Evolutionary conservation across 2,797 vertebrate genomes (phyloP).

Genomic region (Rhincodon typus): DNA sequence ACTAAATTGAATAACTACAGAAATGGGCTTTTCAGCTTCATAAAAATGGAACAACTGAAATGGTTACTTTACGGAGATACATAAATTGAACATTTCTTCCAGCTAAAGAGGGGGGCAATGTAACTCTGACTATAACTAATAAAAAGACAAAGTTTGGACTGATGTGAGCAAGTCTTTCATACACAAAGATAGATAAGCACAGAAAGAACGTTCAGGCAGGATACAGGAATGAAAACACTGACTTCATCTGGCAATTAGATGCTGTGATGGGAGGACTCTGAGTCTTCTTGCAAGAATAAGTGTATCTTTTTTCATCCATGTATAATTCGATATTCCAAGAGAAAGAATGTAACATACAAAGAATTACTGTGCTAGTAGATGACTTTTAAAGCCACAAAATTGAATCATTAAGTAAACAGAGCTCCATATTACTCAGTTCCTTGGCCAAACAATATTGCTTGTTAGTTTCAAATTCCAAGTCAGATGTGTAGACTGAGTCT

Average conservation of each 20-base stretch:
- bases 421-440: neutral
- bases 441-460: neutral
- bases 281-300: neutral
- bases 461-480: neutral
- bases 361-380: neutral
- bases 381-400: neutral
- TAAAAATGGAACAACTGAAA: neutral
- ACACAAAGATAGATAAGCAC: neutral
- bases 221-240: neutral
- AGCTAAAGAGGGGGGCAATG: neutral
- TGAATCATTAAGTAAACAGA: neutral
- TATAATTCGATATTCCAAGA: neutral
- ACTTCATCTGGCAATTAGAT: neutral
- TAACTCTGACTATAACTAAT: neutral
- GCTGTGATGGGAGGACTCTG: neutral
- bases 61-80: neutral
- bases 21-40: neutral
- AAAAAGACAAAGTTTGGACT: neutral
- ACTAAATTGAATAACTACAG: neutral
- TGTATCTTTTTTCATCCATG: neutral
- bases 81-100: neutral
- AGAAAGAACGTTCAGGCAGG: neutral
- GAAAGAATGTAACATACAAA: neutral
- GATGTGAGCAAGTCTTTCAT: neutral
- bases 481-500: neutral